A percentile compares a stretch with the other conserved stretches of the same genome.
These are phyloP conservation scores for Riptortus pedestris DNA, from an alignment of 1,140 invertebrate genomes.

Conservation along the genomic window DNA sequence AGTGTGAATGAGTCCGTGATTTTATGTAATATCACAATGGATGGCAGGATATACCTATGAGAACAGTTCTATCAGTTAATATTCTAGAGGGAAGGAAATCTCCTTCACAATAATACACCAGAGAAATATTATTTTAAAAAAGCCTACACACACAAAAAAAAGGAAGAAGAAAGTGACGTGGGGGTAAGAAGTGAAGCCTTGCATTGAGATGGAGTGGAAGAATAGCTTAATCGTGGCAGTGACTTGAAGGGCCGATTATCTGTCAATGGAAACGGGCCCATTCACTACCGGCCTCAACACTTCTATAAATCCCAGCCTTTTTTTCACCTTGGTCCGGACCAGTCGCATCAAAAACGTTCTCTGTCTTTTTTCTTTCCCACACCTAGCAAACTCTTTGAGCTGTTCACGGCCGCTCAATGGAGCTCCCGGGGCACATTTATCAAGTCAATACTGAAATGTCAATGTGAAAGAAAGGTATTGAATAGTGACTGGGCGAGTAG, in stretches of 20 bases:
- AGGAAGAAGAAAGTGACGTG: no score
- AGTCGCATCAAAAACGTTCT: not conserved
- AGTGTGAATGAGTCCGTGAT: no score
- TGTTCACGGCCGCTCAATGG: not conserved
- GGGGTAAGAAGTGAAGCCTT: no score
- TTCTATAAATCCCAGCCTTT: conserved; percentile 7
- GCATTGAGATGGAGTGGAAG: not conserved
- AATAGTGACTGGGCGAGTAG: not conserved
- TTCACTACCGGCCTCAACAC: conserved; percentile 3
- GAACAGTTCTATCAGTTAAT: no score
- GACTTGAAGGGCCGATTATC: conserved; percentile 10
- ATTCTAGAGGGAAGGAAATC: no score
- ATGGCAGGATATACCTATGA: no score
- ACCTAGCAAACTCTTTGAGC: conserved; percentile 9
- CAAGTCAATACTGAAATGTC: conserved; percentile 14
- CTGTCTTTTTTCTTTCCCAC: conserved; percentile 9
- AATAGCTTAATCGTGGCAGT: conserved; percentile 9
- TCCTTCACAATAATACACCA: no score
- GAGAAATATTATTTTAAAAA: no score
- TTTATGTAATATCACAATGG: no score
- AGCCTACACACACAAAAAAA: no score
- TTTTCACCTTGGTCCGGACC: not conserved
- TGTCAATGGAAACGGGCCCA: conserved; percentile 8
- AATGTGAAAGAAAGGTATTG: conserved; percentile 11
- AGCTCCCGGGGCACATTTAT: conserved; percentile 6